Evolutionary conservation across 2,797 vertebrate genomes (phyloP).

Genomic region (Karalla daura): DNA sequence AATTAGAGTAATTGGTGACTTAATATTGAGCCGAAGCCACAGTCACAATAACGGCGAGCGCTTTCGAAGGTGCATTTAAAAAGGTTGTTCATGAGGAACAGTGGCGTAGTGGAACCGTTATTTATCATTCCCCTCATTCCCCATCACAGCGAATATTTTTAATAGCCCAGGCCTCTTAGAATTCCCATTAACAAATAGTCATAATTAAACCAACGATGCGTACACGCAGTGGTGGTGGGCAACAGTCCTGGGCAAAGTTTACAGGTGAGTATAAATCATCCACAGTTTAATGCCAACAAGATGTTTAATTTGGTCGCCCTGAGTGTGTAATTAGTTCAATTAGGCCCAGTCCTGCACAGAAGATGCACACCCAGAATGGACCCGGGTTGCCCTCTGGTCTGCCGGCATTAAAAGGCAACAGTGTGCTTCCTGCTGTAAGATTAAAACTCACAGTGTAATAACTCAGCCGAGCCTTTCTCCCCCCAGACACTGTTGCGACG

Average conservation of each 20-base stretch:
- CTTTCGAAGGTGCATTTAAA: slow-evolving; percentile 25
- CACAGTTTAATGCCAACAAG: slow-evolving; percentile 69
- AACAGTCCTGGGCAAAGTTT: slow-evolving; percentile 58
- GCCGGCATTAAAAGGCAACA: slow-evolving; percentile 54
- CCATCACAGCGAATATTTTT: slow-evolving; percentile 26
- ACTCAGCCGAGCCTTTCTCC: slow-evolving; percentile 57
- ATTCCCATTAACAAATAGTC: slow-evolving; percentile 60
- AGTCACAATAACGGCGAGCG: slow-evolving; percentile 2
- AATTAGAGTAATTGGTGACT: slow-evolving; percentile 15
- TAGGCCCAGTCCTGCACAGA: slow-evolving; percentile 44
- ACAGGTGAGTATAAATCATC: slow-evolving; percentile 73
- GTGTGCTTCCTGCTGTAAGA: slow-evolving; percentile 59
- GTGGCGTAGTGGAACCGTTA: slow-evolving; percentile 11
- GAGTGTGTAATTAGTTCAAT: slow-evolving; percentile 72
- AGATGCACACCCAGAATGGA: slow-evolving; percentile 49
- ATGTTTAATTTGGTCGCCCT: slow-evolving; percentile 68
- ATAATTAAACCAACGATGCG: slow-evolving; percentile 64
- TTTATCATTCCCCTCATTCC: slow-evolving; percentile 38
- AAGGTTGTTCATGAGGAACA: slow-evolving; percentile 25
- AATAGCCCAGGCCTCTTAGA: slow-evolving; percentile 28
- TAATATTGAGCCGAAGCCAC: slow-evolving; percentile 18
- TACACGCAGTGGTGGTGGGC: slow-evolving; percentile 41
- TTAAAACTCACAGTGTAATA: slow-evolving; percentile 68
- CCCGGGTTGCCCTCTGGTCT: slow-evolving; percentile 47
- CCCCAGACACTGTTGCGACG: slow-evolving; percentile 51